Evolutionary conservation across 2,797 vertebrate genomes (phyloP).

Genomic region (Eulemur rubriventer): DNA sequence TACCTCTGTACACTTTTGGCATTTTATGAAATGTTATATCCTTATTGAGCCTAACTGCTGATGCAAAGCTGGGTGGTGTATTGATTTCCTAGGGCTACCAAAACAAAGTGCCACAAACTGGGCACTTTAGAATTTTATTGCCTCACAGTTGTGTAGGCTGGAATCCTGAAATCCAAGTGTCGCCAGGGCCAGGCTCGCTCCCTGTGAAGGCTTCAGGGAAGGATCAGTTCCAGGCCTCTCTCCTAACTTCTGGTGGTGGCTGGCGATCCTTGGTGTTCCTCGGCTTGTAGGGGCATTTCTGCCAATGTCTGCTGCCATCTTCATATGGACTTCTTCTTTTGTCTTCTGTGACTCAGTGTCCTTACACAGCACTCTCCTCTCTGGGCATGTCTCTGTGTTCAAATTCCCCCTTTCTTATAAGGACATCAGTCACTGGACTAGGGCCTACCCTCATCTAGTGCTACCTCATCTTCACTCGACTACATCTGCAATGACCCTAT

Average conservation of each 20-base stretch:
- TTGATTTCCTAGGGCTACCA: not conserved
- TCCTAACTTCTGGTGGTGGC: not conserved
- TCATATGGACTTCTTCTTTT: not conserved
- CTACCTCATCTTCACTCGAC: not conserved
- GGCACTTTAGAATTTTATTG: not conserved
- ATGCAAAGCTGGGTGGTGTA: not conserved
- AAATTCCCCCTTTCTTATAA: not conserved
- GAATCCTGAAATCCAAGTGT: not conserved
- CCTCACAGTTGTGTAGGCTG: not conserved
- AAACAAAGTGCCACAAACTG: not conserved
- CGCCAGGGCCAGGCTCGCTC: not conserved
- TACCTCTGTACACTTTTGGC: not conserved
- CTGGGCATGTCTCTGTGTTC: not conserved
- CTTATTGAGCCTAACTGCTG: not conserved
- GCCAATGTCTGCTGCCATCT: not conserved
- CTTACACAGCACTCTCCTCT: not conserved
- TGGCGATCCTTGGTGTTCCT: too few relatives aligned
- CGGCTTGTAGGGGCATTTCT: not conserved
- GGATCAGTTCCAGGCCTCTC: rapidly evolving
- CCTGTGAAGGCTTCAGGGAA: not conserved
- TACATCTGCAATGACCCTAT: not conserved
- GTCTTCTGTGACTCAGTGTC: not conserved
- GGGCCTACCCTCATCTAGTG: not conserved
- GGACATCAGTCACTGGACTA: not conserved
- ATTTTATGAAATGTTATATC: not conserved